Evolutionary conservation across 1,140 invertebrate species (phyloP).

Genomic region (Euwallacea similis): DNA sequence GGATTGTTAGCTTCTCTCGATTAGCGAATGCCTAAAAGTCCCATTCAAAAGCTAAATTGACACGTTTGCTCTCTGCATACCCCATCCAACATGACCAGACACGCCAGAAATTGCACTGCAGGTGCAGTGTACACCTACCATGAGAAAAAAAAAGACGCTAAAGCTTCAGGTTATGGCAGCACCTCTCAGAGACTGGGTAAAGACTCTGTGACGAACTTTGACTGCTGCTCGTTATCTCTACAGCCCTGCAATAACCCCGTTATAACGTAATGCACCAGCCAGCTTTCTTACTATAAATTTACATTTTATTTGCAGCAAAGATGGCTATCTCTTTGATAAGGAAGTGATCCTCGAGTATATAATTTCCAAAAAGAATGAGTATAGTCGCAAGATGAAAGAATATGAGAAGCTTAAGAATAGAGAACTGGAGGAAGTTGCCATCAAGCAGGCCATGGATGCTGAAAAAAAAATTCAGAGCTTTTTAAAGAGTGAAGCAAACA

Average conservation of each 20-base stretch:
- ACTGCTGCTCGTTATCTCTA: constrained; percentile 95
- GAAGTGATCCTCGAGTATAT: constrained; percentile 97
- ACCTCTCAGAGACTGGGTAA: constrained; percentile 85
- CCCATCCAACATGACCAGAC: constrained; percentile 75
- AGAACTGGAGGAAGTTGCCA: constrained; percentile 65
- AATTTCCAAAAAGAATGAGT: constrained; percentile 92
- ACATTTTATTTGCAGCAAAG: constrained; percentile 64
- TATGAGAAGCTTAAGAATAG: constrained; percentile 87
- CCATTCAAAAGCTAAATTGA: too few relatives aligned
- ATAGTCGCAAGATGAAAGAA: constrained; percentile 86
- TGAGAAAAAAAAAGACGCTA: constrained; percentile 95
- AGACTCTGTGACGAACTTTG: constrained; percentile 97
- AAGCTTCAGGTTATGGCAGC: constrained; percentile 88
- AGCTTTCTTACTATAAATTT: too few relatives aligned
- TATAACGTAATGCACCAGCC: constrained; percentile 66
- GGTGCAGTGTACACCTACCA: constrained; percentile 98
- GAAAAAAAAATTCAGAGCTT: constrained; percentile 74
- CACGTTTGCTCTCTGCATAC: too few relatives aligned
- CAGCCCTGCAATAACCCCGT: constrained; percentile 93
- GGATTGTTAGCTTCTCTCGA: too few relatives aligned
- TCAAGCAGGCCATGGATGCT: constrained; percentile 70
- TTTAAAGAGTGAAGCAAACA: constrained; percentile 75
- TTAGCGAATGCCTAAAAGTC: too few relatives aligned
- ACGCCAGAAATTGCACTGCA: constrained; percentile 97
- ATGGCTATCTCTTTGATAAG: constrained; percentile 96